Evolutionary conservation across 2,113 vertebrate species (phyloP).

Genomic region (Miniopterus natalensis): DNA sequence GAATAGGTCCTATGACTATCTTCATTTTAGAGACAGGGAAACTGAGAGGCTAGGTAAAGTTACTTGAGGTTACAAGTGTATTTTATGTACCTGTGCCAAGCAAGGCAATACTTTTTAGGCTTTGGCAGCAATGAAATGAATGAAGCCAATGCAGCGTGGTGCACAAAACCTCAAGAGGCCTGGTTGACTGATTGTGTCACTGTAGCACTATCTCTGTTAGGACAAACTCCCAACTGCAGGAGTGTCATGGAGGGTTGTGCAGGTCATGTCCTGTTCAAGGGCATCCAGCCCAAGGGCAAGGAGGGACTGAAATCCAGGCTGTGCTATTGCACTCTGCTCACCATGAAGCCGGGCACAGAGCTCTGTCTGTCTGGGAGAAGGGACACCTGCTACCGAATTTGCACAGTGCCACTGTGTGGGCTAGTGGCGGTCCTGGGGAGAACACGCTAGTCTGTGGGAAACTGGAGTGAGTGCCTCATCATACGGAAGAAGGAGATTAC

Average conservation of each 20-base stretch:
- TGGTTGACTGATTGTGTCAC: not conserved
- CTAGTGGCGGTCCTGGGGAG: not conserved
- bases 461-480: not conserved
- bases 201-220: not conserved
- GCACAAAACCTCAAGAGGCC: not conserved
- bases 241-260: not conserved
- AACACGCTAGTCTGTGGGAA: not conserved
- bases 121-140: not conserved
- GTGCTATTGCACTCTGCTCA: not conserved
- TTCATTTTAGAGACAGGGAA: not conserved
- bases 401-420: not conserved
- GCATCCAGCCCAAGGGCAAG: not conserved
- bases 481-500: not conserved
- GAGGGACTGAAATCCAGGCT: not conserved
- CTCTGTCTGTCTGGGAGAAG: not conserved
- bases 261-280: not conserved
- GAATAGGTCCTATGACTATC: not conserved
- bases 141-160: not conserved
- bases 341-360: not conserved
- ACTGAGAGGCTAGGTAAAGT: not conserved
- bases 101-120: not conserved
- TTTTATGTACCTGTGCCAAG: not conserved
- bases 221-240: not conserved
- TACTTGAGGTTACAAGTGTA: not conserved
- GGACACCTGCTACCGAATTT: not conserved